Evolutionary conservation across 2,113 vertebrate species (phyloP), one percentile per base, ranked within the genome.

Genomic region (Aphyosemion australe): DNA sequence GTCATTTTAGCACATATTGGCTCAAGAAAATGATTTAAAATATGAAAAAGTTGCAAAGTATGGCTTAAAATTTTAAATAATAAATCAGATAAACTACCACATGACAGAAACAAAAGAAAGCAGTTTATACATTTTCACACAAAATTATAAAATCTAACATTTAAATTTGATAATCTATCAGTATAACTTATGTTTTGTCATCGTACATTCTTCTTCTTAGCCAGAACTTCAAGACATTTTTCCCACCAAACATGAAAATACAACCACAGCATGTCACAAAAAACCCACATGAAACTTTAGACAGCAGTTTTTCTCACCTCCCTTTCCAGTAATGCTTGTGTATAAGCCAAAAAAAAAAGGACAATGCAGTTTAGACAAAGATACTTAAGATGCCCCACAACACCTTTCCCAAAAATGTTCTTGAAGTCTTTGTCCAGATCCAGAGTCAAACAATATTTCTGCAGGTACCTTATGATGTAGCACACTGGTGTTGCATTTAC

Each of bases 401-500:
- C 42, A 20, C 34, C 67, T 32, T 3, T 14, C 5, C 8, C 18
- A 26, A 68, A 31, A 46, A 53, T 6, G 13, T 43, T 62, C 42
- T 41, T 21, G 39, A 61, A 37, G 55, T 47, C 52, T 62, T 34
- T 32, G 51, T 26, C 32, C 1, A 13, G 31, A 13, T 21, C 19
- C 32, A 53, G 57, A 56, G 42, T 47, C 42, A n/a, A 31, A 52
- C 63, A 56, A 12, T 45, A 19, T 41, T 49, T 61, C 39, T 20
- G 53, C 52, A 51, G 43, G 34, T n/a, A 56, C 50, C 56, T 37
- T 61, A 5, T 69, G 62, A 74, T 65, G 16, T 80, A 55, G 54
- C 87, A 69, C 13, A 14, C 51, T 13, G 12, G 73, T 69, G 85
- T 72, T 67, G 84, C 62, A 86, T 86, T 89, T 66, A 59, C 72